A percentile compares a stretch with the other conserved stretches of the same genome.
These are phyloP conservation scores for Characodon lateralis DNA, from an alignment of 2,797 vertebrate genomes.

Conservation along the genomic window DNA sequence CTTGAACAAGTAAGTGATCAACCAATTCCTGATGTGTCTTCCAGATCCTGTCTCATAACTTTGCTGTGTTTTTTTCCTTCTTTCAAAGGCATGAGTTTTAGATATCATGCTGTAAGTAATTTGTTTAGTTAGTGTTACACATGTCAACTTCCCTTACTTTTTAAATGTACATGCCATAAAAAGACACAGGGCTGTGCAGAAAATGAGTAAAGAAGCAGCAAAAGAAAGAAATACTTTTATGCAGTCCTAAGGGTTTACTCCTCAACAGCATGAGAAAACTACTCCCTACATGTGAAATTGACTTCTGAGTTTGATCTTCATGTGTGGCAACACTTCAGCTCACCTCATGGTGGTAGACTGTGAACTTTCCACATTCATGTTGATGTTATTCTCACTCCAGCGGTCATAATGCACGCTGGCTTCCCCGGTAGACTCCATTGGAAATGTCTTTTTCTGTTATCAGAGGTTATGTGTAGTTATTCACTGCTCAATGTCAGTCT, in stretches of 20 bases:
- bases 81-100: not conserved
- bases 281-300: too few species aligned
- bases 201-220: not conserved
- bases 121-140: not conserved
- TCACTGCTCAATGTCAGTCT: constrained; percentile 9
- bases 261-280: not conserved
- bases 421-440: constrained; percentile 50
- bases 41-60: not conserved
- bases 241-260: not conserved
- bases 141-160: not conserved
- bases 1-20: not conserved
- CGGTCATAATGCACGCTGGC: constrained; percentile 76
- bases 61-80: not conserved
- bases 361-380: constrained; percentile 63
- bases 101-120: not conserved
- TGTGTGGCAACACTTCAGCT: constrained; percentile 28
- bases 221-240: not conserved
- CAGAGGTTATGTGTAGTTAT: constrained; percentile 11
- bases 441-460: not conserved
- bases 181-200: not conserved
- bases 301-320: constrained; percentile 4
- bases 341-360: constrained; percentile 71
- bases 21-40: not conserved
- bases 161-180: not conserved
- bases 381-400: constrained; percentile 84